A percentile compares a stretch with the other conserved stretches of the same genome.
phyloP scores from a whole-genome alignment of 2,113 vertebrate genomes.

The Atractosteus spatula region DNA sequence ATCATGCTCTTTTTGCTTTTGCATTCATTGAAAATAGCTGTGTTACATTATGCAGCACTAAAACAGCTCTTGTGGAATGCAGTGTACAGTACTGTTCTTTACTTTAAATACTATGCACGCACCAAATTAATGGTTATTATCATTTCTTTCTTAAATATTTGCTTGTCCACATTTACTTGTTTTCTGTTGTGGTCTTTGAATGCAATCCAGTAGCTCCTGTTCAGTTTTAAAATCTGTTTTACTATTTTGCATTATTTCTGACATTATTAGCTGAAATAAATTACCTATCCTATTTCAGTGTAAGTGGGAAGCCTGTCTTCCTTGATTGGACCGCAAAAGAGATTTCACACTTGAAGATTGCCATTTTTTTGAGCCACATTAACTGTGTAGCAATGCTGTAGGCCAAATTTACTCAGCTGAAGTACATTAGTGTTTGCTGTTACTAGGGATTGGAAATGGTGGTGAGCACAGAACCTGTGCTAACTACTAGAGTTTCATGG shows the following conservation, averaged over 20 bases:
- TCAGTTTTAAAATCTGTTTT: neutral
- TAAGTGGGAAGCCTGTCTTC: neutral
- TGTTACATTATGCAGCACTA: too few species aligned
- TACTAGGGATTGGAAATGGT: neutral
- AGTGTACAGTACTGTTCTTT: too few species aligned
- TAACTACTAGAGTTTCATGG: neutral
- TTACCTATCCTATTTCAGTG: neutral
- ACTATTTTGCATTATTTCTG: neutral
- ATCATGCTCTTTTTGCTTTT: too few species aligned
- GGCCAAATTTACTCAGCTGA: constrained; percentile 7
- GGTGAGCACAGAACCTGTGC: neutral
- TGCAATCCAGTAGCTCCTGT: too few species aligned
- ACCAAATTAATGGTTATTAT: too few species aligned
- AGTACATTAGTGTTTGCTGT: neutral
- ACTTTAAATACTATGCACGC: too few species aligned
- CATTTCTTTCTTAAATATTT: too few species aligned
- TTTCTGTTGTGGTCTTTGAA: too few species aligned
- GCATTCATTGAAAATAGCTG: too few species aligned
- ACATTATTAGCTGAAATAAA: constrained; percentile 1
- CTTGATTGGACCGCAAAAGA: neutral
- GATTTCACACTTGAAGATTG: neutral
- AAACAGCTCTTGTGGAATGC: too few species aligned
- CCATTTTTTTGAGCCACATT: constrained; percentile 5
- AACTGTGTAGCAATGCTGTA: neutral
- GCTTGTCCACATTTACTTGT: too few species aligned